These are phyloP conservation scores for Ophonus ardosiacus DNA, from an alignment of 2,888 invertebrate genomes.

Conservation along the genomic window DNA sequence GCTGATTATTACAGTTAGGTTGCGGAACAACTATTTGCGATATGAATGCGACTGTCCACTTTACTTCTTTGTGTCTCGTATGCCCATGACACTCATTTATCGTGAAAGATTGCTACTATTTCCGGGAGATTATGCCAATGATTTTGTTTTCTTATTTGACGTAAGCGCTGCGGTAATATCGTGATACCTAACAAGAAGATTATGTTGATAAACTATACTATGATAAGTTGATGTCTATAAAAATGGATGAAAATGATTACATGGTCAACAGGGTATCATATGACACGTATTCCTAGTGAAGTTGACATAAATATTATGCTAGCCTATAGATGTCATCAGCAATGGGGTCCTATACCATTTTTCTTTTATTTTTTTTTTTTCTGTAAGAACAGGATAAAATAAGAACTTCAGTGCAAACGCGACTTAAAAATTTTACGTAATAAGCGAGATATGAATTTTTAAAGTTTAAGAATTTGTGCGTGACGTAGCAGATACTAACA, in stretches of 20 bases:
- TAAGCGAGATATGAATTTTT: too few species aligned
- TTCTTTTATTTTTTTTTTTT: too few species aligned
- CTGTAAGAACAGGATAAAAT: too few species aligned
- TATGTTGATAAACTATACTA: neutral
- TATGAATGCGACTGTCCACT: conserved; percentile 32
- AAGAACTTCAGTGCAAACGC: too few species aligned
- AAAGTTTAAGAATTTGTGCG: too few species aligned
- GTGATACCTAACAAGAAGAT: neutral
- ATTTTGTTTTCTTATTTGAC: conserved; percentile 23
- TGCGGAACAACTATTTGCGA: conserved; percentile 39
- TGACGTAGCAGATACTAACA: too few species aligned
- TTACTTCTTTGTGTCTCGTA: conserved; percentile 23
- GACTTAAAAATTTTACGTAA: too few species aligned
- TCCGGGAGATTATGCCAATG: conserved; percentile 29
- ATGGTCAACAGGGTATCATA: neutral
- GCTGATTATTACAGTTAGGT: conserved; percentile 49
- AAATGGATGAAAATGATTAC: neutral
- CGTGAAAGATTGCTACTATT: conserved; percentile 14
- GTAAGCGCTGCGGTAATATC: neutral
- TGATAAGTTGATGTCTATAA: neutral
- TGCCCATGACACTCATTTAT: conserved; percentile 32
- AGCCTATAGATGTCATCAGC: too few species aligned
- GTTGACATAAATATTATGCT: too few species aligned
- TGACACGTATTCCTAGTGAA: neutral
- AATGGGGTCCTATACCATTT: too few species aligned